These are phyloP conservation scores for Agrilus planipennis DNA, from an alignment of 1,140 invertebrate species.

Conservation along the genomic window DNA sequence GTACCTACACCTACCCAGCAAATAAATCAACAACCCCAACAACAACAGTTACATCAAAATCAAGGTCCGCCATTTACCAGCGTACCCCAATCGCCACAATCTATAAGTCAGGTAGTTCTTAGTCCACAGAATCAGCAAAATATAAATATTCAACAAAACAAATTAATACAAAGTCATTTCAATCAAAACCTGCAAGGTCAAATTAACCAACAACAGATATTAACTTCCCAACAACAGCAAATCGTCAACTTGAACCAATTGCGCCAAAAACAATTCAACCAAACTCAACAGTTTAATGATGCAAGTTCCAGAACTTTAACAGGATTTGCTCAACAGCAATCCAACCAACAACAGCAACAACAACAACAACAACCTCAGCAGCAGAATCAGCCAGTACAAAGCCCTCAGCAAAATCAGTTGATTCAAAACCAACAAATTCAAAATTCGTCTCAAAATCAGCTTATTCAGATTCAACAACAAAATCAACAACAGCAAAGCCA, in stretches of 20 bases:
- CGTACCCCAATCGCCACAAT: neutral
- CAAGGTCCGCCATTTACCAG: too few species aligned
- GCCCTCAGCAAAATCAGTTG: slow-evolving; percentile 26
- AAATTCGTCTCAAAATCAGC: slow-evolving; percentile 14
- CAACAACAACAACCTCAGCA: slow-evolving; percentile 27
- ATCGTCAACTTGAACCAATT: slow-evolving; percentile 25
- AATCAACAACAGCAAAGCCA: slow-evolving; percentile 17
- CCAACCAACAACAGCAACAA: slow-evolving; percentile 25
- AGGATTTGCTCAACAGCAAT: slow-evolving; percentile 6
- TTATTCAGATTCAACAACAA: slow-evolving; percentile 25
- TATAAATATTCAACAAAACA: too few species aligned
- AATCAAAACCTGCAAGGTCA: neutral
- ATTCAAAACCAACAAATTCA: slow-evolving; percentile 5
- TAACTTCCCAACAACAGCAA: slow-evolving; percentile 12
- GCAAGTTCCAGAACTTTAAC: too few species aligned
- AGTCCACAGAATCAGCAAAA: too few species aligned
- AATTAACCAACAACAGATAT: slow-evolving; percentile 1
- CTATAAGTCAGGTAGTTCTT: neutral
- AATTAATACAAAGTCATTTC: too few species aligned
- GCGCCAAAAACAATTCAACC: slow-evolving; percentile 26
- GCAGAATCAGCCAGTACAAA: slow-evolving; percentile 23
- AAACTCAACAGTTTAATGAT: neutral
- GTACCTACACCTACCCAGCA: neutral
- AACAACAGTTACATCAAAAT: slow-evolving; percentile 22
- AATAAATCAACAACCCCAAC: slow-evolving; percentile 10